Evolutionary conservation across 1,140 invertebrate species (phyloP), one percentile per base, ranked within the genome.

Genomic region (Macrotrachela quadricornifera): DNA sequence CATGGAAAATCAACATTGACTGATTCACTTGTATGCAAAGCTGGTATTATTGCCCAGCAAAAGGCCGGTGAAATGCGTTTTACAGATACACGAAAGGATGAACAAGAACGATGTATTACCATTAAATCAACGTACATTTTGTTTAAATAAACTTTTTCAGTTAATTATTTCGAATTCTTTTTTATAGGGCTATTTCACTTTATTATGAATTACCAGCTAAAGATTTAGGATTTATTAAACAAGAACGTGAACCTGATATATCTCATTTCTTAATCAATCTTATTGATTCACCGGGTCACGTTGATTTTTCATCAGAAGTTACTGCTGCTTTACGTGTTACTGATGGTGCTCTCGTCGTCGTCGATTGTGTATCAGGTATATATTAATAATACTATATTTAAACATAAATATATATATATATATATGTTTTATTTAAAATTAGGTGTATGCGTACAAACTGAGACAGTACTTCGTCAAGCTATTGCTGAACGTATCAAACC

Each of bases 1-100:
- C 94, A 99, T 71, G 94, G 94, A 67, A 99, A 99, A 73, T 97
- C 92, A 60, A 99, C 94, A 48, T 71, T 99, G 69, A 99, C 94
- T 45, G 94, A 99, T 74, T 97, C 94, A 49, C 77, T 99, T 61
- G 91, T 99, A 46, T 92, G 90, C 51, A 99, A 97, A 74, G 94
- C 92, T 65, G 94, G 94, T 77, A 99, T 99, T 69, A 99, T 99
- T 73, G 91, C 94, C 61, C 82, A 82, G 61, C 82, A 88, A 40
- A 92, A 94, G 65, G 94, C 94, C 64, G 94, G 94, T 62, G 94
- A 99, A 73, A 95, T 87, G 9, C 78, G 94, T 57, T 99, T 97
- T 70, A 99, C 94, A 36, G 94, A 99, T 71, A 99, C 94, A 15
- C 79, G 94, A 58, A 96, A 97, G 71, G 94, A 99, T 76, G 91